Base-by-base conservation (phyloP, 92 coral and sea anemone genomes). In the Parazoanthus atlanticus region DNA sequence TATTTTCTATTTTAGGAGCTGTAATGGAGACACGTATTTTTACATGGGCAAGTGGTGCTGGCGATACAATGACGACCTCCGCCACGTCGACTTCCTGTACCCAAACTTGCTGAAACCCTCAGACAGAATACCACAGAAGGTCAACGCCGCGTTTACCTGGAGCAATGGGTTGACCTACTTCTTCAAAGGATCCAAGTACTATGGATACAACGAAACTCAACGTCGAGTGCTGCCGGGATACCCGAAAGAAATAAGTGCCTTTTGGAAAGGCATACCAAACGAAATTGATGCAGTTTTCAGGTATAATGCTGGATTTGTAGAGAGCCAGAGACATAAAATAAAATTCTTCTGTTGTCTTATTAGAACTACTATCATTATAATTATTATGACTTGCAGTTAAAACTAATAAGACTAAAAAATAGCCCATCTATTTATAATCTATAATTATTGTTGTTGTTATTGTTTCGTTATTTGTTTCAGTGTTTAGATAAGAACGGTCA, bases 71-170 rank as follows among this genome's bases (percentile, higher is more conserved):
- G 95, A 93, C 43, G 36, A 47, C 10, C 88, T 82, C 3, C 52
- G 74, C 69, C 94, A 89, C 76, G 96, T 95, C 7, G 96, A 88
- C 82, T 66, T 90, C 52, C 91, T 90, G 36, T 95, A 93, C 86
- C 99, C 99, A 56, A 92, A 92, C 33, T 54, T 76, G 19, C 70
- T 92, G 79, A 82, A 88, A 40, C 75, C 86, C 74, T 89, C 93
- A 93, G 79, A 41, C 40, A 93, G 93, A 41, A 79, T 95, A 6
- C 94, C 96, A 11, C 79, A 25, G 0, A 74, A 87, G 16, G 84
- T 92, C 0, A 94, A 96, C 41, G 98, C 93, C 0, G 98, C 91
- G 21, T 92, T 96, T 70, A 85, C 92, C 47, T 96, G 99, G 99
- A 93, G 95, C 66, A 77, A 90, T 65, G 66, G 85, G 1, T 19